Conservation (phyloP, 2,113 vertebrate species). For the Malurus elegans region DNA sequence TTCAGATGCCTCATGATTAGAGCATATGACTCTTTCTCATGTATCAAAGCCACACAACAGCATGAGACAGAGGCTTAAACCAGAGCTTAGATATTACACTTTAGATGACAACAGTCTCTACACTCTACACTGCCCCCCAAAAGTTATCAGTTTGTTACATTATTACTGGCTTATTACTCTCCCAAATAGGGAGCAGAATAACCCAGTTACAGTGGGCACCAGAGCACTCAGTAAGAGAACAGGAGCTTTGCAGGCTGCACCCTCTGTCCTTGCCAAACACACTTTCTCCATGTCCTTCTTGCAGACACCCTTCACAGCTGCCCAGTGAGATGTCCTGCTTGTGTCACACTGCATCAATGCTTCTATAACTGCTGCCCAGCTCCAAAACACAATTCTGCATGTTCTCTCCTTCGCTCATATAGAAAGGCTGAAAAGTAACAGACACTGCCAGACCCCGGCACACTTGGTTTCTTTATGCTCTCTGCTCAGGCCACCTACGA, state of each 20-base stretch:
- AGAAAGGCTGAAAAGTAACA: background rate
- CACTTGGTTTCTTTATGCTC: background rate
- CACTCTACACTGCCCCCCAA: fast-evolving
- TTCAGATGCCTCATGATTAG: background rate
- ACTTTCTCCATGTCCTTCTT: background rate
- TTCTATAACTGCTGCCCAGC: background rate
- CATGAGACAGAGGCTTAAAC: background rate
- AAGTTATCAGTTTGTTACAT: background rate
- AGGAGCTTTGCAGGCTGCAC: background rate
- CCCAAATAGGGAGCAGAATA: background rate
- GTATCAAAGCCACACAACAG: background rate
- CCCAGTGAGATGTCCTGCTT: background rate
- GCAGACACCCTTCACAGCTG: background rate
- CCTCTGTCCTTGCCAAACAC: background rate
- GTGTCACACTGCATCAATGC: background rate
- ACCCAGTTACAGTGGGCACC: background rate
- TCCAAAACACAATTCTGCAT: background rate
- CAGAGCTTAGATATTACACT: background rate
- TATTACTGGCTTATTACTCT: background rate
- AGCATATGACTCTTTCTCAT: background rate
- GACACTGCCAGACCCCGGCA: background rate
- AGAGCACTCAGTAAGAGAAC: background rate
- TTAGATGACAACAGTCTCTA: background rate
- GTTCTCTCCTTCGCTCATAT: background rate
- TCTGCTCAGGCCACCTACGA: background rate